Evolutionary conservation across 1,140 invertebrate genomes (phyloP), one percentile per base, ranked within the genome.

Genomic region (Trichonephila clavata): DNA sequence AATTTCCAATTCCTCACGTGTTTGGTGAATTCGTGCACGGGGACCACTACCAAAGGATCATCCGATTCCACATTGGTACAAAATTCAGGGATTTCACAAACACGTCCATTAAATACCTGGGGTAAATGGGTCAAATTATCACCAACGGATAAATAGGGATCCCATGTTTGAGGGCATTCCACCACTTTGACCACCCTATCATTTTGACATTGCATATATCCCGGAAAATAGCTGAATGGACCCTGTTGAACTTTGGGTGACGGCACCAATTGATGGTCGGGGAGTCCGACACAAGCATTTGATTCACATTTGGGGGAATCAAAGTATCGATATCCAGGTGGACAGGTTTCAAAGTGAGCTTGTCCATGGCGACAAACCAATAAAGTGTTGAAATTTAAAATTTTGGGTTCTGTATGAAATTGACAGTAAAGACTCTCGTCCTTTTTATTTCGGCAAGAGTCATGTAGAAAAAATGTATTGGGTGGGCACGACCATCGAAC

Each of bases 21-120:
- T 89, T 89, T 89, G 3, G 87, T 89, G 18, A 89, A 89, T 21
- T 89, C 24, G 14, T 68, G 27, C 3, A 89, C 39, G 0, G 87
- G 87, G 3, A 89, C 87, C 20, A 71, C 27, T 0, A 71, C 27
- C 6, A 43, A 13, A 1, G 61, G 20, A 50, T 89, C 63, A 27
- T 16, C 13, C 21, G 65, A 18, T 18, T 21, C 6, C 14, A 68
- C 63, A 57, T 89, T 89, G 32, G 16, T n/a, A 21, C 87, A 89
- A 68, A 89, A 89, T 50, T 57, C 27, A 7, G 87, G 87, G n/a
- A 59, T n/a, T 0, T 21, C 18, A 16, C 87, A 89, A 4, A 6
- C 10, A 1, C 7, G 0, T 2, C 87, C 87, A 59, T 89, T 65
- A 27, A 89, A 89, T 14, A 89, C 87, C n/a, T n/a, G 32, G 1